Conservation (phyloP, 2,113 vertebrate species). For the Cyprinus carpio region DNA sequence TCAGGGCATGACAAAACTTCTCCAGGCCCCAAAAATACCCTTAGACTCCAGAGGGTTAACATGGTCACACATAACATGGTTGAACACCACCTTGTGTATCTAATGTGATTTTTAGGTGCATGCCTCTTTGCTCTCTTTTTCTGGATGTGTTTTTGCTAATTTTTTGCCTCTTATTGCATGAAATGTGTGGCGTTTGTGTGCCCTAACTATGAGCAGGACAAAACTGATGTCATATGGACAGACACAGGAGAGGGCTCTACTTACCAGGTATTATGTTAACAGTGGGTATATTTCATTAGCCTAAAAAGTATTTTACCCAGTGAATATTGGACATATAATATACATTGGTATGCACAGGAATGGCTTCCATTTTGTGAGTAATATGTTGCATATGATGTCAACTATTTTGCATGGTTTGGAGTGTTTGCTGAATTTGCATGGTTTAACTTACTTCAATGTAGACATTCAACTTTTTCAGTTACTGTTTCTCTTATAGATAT, state of each 20-base stretch:
- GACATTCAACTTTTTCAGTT: slow-evolving; percentile 38
- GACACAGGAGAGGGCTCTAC: slow-evolving; percentile 94
- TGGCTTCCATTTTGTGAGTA: slow-evolving; percentile 28
- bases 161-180: slow-evolving; percentile 84
- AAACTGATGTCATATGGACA: slow-evolving; percentile 97
- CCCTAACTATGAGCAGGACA: slow-evolving; percentile 96
- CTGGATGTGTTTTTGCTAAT: slow-evolving; percentile 74
- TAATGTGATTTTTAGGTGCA: slow-evolving; percentile 66
- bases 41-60: no score
- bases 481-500: slow-evolving; percentile 66
- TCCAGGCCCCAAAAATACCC: no score
- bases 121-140: slow-evolving; percentile 53
- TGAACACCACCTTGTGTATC: slow-evolving; percentile 54
- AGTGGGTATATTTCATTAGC: slow-evolving; percentile 54
- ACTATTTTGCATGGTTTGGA: slow-evolving; percentile 42
- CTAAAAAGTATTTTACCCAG: slow-evolving; percentile 56
- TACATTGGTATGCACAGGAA: not conserved
- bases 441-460: not conserved
- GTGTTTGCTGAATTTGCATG: slow-evolving; percentile 35
- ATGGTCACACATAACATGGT: not conserved
- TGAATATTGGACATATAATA: slow-evolving; percentile 4
- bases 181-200: slow-evolving; percentile 81
- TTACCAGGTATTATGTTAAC: slow-evolving; percentile 91
- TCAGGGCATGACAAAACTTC: no score
- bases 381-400: not conserved